phyloP scores from a whole-genome alignment of 2,797 vertebrate species.

The Pangasius sanitwongsei region DNA sequence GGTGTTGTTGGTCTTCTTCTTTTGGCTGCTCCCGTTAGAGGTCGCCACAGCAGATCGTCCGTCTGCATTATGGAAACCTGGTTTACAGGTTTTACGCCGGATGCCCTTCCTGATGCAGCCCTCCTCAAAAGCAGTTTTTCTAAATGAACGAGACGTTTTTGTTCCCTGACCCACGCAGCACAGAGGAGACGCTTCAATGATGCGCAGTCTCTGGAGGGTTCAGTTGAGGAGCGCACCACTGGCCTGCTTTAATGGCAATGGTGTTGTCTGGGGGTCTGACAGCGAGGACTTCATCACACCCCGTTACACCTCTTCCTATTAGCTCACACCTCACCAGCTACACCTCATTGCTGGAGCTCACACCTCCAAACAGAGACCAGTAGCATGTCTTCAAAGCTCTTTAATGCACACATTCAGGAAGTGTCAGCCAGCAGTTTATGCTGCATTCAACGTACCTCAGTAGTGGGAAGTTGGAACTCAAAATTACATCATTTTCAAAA shows the following conservation, averaged over 20 bases:
- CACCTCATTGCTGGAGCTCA: conserved; percentile 27
- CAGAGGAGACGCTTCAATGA: neutral
- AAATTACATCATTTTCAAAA: neutral
- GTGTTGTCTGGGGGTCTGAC: neutral
- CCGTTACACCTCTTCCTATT: conserved; percentile 5
- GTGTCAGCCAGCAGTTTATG: neutral
- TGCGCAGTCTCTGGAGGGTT: neutral
- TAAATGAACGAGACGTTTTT: neutral
- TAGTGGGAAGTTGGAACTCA: neutral
- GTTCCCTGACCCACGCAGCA: neutral
- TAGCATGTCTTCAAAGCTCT: conserved; percentile 6
- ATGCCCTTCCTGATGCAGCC: too few relatives aligned
- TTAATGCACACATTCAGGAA: neutral
- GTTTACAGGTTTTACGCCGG: too few relatives aligned
- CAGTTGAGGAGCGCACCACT: neutral
- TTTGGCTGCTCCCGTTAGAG: too few relatives aligned
- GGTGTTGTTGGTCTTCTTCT: too few relatives aligned
- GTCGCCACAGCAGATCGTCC: too few relatives aligned
- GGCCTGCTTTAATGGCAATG: neutral
- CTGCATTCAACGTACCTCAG: neutral
- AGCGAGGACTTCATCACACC: conserved; percentile 19
- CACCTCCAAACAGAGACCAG: conserved; percentile 13
- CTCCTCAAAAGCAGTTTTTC: neutral
- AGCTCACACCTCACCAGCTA: conserved; percentile 15
- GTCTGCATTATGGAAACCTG: too few relatives aligned